A percentile compares a stretch with the other conserved stretches of the same genome.
phyloP scores from a whole-genome alignment of 2,113 vertebrate species.

The Pelmatolapia mariae region DNA sequence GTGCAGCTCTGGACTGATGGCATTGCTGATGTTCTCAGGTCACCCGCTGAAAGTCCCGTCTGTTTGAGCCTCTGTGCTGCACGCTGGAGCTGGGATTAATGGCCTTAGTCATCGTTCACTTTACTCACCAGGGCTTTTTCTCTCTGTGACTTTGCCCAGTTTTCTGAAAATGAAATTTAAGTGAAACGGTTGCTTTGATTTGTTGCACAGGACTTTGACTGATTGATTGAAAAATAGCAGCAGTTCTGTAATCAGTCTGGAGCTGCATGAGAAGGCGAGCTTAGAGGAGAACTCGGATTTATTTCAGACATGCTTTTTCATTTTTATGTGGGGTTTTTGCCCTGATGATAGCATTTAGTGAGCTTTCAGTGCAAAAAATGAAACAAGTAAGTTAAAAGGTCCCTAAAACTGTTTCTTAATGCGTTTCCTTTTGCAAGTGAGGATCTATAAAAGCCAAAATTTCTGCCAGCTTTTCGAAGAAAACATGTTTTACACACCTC shows the following conservation, averaged over 20 bases:
- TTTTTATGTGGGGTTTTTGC: not conserved
- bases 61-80: not conserved
- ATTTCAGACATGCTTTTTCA: not conserved
- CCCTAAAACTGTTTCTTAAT: not conserved
- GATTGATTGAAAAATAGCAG: not conserved
- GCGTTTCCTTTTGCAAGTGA: fast-evolving
- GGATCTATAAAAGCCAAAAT: not conserved
- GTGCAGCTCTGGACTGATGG: not conserved
- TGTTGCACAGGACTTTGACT: fast-evolving
- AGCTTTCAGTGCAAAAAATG: not conserved
- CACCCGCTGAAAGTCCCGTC: not conserved
- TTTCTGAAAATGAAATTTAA: not conserved
- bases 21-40: not conserved
- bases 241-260: not conserved
- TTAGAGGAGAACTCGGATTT: fast-evolving
- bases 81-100: fast-evolving
- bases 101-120: not conserved
- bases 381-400: not conserved
- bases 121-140: not conserved
- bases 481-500: not conserved
- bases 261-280: not conserved
- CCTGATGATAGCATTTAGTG: not conserved
- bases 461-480: fast-evolving
- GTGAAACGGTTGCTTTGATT: fast-evolving
- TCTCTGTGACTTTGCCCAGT: not conserved